These are phyloP conservation scores for Crematogaster levior DNA, from an alignment of 2,888 invertebrate species.

Conservation along the genomic window DNA sequence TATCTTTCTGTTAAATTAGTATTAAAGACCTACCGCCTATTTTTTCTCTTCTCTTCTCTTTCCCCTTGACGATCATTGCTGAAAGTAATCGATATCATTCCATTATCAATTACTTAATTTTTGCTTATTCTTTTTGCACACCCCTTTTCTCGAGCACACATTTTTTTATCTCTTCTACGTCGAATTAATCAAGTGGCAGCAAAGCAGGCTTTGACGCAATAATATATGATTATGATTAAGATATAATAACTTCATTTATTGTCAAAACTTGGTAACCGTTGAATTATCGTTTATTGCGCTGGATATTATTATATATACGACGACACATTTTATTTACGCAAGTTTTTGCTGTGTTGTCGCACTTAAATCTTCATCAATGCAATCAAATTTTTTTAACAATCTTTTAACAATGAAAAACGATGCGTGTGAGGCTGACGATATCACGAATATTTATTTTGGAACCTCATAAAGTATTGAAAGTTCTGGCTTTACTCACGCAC, in stretches of 20 bases:
- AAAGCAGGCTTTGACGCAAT: neutral
- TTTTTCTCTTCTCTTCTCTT: too few species aligned
- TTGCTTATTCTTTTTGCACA: too few species aligned
- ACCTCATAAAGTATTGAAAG: too few species aligned
- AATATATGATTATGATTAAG: neutral
- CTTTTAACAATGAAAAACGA: too few species aligned
- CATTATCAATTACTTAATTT: neutral
- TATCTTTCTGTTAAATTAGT: neutral
- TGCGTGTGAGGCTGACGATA: too few species aligned
- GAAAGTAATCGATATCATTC: neutral
- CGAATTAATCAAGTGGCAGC: neutral
- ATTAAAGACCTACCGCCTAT: too few species aligned
- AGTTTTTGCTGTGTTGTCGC: constrained; percentile 40
- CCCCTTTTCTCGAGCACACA: neutral
- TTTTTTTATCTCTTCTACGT: neutral
- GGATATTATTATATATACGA: constrained; percentile 4
- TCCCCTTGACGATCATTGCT: neutral
- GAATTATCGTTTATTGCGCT: neutral
- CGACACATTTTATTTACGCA: constrained; percentile 44
- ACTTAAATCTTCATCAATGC: constrained; percentile 25
- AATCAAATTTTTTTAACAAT: neutral
- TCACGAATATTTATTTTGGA: too few species aligned
- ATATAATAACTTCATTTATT: neutral
- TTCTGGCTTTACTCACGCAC: too few species aligned
- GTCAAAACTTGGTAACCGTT: neutral